Evolutionary conservation across 2,113 vertebrate species (phyloP), one percentile per base, ranked within the genome.

Genomic region (Ammodytes marinus): DNA sequence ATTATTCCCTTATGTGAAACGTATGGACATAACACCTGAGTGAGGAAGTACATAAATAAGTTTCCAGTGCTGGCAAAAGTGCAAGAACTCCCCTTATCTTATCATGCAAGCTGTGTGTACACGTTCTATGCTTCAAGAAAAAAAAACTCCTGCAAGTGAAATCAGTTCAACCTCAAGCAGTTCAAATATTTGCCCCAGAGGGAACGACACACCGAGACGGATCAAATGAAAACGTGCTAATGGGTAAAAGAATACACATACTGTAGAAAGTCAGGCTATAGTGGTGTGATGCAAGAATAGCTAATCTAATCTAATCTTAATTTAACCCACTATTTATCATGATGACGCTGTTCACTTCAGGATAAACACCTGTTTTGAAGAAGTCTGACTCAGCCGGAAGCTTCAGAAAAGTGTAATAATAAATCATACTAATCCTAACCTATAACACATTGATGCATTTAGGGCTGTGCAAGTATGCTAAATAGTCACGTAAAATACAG

Each of bases 171-270:
- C 66, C 64, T 72, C 60, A 50, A 76, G 47, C 85, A 84, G 80
- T 84, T 83, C 45, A 86, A 88, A 83, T 86, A 90, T 89, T 89
- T 89, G 50, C 71, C 73, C 77, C 12, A 37, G 39, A 69, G 79
- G 70, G 64, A 79, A 64, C 39, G 77, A 86, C 77, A 63, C 46
- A 63, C 39, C 14, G 14, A 63, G 85, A 54, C 15, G 55, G 15
- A 73, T 83, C 61, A 75, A 75, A 79, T 77, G 64, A 86, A 72
- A 79, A 77, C 69, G 50, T 10, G 17, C 8, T 37, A 79, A 79
- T 69, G 72, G 76, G 47, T 69, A 13, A 77, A 82, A 45, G 53
- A 86, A 73, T 19, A 74, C 75, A 75, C 65, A 0, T 59, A 42
- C 46, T 19, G 14, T 54, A 64, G 45, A 69, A 69, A 61, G 46